A percentile compares a stretch with the other conserved stretches of the same genome.
phyloP scores from a whole-genome alignment of 2,888 invertebrate species.

The Acrocyrtus sp. region DNA sequence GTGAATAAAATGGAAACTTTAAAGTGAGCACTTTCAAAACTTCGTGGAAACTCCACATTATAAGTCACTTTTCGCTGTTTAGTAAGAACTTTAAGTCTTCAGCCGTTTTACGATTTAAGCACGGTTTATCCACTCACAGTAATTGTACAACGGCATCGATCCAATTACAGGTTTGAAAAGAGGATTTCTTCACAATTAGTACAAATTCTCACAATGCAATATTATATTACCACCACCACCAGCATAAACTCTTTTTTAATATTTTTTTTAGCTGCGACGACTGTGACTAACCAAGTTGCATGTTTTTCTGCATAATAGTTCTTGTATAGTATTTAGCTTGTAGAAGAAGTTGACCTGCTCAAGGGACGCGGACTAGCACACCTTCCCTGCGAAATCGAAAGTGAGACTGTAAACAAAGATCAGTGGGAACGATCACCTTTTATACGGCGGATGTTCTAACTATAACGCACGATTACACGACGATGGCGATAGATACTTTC shows the following conservation, averaged over 20 bases:
- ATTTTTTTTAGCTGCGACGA: neutral
- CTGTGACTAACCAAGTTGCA: neutral
- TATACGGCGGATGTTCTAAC: constrained; percentile 63
- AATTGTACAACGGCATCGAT: constrained; percentile 10
- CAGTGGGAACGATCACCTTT: constrained; percentile 61
- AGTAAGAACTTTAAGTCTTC: no score
- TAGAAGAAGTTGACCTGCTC: neutral
- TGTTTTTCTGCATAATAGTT: constrained; percentile 8
- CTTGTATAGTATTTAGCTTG: constrained; percentile 7
- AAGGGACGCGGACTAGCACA: constrained; percentile 40
- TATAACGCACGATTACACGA: constrained; percentile 47
- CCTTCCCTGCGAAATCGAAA: constrained; percentile 57
- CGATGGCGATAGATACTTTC: constrained; percentile 49
- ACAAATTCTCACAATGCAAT: constrained; percentile 36
- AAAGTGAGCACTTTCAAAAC: constrained; percentile 14
- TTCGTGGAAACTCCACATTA: constrained; percentile 22
- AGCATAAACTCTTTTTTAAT: neutral
- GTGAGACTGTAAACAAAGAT: constrained; percentile 56
- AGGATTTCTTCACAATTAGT: constrained; percentile 47
- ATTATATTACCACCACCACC: constrained; percentile 5
- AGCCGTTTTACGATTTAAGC: no score
- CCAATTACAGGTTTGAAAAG: constrained; percentile 35
- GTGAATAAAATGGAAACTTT: neutral
- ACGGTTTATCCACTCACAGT: no score
- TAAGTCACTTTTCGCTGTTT: constrained; percentile 28